phyloP scores from a whole-genome alignment of 2,797 vertebrate genomes.

The Enteromius thamalakanensis region DNA sequence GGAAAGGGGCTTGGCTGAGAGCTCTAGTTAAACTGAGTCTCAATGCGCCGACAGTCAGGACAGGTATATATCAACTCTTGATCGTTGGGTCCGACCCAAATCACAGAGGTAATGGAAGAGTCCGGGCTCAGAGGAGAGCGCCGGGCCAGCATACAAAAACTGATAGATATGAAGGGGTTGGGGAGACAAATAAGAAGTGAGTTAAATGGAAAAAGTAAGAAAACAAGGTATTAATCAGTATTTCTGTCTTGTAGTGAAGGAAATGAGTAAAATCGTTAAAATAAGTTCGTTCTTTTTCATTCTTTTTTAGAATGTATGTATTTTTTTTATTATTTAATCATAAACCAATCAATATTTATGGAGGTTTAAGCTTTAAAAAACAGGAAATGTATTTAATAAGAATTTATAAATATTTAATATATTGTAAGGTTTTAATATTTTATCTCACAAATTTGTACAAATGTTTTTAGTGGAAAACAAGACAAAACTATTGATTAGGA shows the following conservation, averaged over 20 bases:
- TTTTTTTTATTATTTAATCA: neutral
- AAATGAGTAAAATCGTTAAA: neutral
- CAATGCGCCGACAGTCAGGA: conserved; percentile 73
- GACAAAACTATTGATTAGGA: neutral
- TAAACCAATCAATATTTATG: neutral
- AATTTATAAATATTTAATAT: neutral
- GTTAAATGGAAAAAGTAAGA: neutral
- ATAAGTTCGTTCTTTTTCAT: neutral
- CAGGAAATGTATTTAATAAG: neutral
- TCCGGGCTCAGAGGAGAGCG: conserved; percentile 59
- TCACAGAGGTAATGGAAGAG: conserved; percentile 59
- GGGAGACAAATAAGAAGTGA: conserved; percentile 42
- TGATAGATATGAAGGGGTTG: conserved; percentile 10
- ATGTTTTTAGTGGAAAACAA: neutral
- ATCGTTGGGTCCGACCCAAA: conserved; percentile 68
- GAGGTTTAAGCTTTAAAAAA: neutral
- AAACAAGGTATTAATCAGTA: conserved; percentile 2
- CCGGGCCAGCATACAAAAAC: conserved; percentile 61
- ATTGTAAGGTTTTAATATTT: neutral
- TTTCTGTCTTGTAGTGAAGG: neutral
- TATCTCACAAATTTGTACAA: neutral
- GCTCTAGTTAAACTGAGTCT: conserved; percentile 72
- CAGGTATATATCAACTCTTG: conserved; percentile 71
- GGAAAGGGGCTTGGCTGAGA: conserved; percentile 16
- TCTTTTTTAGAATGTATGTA: neutral